phyloP scores from a whole-genome alignment of 2,888 invertebrate species.

The Disparrhopalites patrizii region DNA sequence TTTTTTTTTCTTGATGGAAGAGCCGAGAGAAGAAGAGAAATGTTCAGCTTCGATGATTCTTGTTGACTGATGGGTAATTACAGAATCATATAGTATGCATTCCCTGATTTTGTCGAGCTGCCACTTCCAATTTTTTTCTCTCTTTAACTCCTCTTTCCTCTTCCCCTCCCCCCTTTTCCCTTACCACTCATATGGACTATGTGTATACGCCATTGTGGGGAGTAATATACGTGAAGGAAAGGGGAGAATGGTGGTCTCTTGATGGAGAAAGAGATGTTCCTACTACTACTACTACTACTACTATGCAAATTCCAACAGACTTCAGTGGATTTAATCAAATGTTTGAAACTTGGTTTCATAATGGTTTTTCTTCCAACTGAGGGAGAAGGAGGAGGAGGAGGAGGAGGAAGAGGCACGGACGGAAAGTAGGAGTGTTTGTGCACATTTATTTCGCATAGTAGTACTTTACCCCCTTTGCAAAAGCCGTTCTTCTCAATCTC shows the following conservation, averaged over 20 bases:
- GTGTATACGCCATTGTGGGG: neutral
- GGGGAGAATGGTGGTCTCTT: too few relatives aligned
- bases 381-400: too few relatives aligned
- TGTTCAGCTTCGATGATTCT: conserved; percentile 25
- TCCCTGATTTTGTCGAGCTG: conserved; percentile 19
- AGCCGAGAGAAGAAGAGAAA: conserved; percentile 26
- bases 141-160: neutral
- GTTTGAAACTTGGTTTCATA: neutral
- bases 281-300: neutral
- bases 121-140: conserved; percentile 11
- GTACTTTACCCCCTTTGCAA: too few relatives aligned
- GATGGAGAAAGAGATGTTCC: too few relatives aligned
- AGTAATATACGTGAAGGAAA: too few relatives aligned
- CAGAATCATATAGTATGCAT: conserved; percentile 23
- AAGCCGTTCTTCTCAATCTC: too few relatives aligned
- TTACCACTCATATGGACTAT: neutral
- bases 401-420: too few relatives aligned
- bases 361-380: too few relatives aligned
- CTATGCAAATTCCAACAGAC: conserved; percentile 7
- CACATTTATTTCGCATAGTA: too few relatives aligned
- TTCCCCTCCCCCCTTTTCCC: neutral
- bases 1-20: conserved; percentile 15
- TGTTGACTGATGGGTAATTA: conserved; percentile 30
- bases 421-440: too few relatives aligned
- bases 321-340: conserved; percentile 7